A percentile compares a stretch with the other conserved stretches of the same genome.
Conservation (phyloP, 1,140 invertebrate species). For the Aphelenchoides fujianensis region DNA sequence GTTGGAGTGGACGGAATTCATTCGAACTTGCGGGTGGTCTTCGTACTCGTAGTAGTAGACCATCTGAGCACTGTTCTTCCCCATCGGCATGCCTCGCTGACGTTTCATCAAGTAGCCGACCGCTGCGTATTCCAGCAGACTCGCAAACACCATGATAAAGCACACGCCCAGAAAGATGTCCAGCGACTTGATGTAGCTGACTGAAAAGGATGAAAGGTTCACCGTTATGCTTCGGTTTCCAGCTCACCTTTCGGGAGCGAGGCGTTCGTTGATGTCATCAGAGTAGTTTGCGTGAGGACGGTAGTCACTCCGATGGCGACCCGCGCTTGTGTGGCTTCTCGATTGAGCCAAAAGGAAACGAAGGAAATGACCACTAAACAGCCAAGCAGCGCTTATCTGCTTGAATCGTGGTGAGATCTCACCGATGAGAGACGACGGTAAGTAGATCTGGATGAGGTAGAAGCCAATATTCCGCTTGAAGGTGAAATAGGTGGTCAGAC, state of each 20-base stretch:
- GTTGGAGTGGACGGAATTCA: constrained; percentile 28
- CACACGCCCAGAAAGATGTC: constrained; percentile 62
- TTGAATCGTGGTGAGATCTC: not conserved
- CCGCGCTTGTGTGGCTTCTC: constrained; percentile 90
- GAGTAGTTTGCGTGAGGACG: constrained; percentile 62
- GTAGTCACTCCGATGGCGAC: constrained; percentile 44
- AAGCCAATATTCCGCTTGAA: constrained; percentile 97
- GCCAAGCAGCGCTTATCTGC: not conserved
- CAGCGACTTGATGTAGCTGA: constrained; percentile 61
- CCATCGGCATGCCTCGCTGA: constrained; percentile 31
- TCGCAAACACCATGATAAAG: constrained; percentile 62
- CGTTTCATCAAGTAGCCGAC: constrained; percentile 60
- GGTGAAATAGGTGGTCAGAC: constrained; percentile 92
- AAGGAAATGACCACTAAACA: constrained; percentile 58
- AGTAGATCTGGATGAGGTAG: constrained; percentile 98
- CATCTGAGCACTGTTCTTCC: constrained; percentile 27
- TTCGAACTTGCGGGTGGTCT: constrained; percentile 35
- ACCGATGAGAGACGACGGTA: constrained; percentile 90
- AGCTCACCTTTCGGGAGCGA: constrained; percentile 61
- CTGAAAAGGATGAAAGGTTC: too few relatives aligned
- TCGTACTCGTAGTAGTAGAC: constrained; percentile 52
- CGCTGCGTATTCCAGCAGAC: constrained; percentile 57
- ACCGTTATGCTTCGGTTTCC: too few relatives aligned
- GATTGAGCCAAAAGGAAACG: constrained; percentile 81
- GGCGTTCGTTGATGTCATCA: constrained; percentile 62